Conservation (phyloP, 2,113 vertebrate genomes). For the Dicerorhinus sumatrensis region DNA sequence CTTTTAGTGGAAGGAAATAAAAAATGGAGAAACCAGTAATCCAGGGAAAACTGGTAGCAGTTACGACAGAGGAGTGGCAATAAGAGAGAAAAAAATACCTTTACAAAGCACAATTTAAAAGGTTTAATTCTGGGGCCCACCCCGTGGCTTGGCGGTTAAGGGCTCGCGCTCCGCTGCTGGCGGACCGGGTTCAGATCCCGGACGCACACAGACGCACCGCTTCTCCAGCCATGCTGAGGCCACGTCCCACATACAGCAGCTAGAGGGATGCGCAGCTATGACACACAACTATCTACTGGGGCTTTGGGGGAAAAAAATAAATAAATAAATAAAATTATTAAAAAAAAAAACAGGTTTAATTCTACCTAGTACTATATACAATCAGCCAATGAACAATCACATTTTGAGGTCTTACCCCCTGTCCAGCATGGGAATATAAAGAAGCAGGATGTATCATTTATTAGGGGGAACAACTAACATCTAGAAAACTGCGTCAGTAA, state of each 20-base stretch:
- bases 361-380: neutral
- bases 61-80: neutral
- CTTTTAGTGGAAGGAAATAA: constrained; percentile 14
- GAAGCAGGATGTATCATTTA: neutral
- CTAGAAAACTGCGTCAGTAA: neutral
- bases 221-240: too few species aligned
- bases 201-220: too few species aligned
- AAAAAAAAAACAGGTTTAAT: neutral
- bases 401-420: neutral
- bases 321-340: too few species aligned
- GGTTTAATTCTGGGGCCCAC: neutral
- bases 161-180: too few species aligned
- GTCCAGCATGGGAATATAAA: neutral
- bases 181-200: too few species aligned
- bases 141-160: too few species aligned
- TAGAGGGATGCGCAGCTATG: too few species aligned
- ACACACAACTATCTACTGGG: too few species aligned
- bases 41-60: neutral
- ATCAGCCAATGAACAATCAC: neutral
- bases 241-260: too few species aligned
- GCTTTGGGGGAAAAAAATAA: too few species aligned
- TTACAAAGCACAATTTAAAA: neutral
- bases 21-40: neutral
- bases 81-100: neutral
- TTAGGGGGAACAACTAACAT: neutral